Evolutionary conservation across 1,140 invertebrate species (phyloP).

Genomic region (Hormaphis cornu): DNA sequence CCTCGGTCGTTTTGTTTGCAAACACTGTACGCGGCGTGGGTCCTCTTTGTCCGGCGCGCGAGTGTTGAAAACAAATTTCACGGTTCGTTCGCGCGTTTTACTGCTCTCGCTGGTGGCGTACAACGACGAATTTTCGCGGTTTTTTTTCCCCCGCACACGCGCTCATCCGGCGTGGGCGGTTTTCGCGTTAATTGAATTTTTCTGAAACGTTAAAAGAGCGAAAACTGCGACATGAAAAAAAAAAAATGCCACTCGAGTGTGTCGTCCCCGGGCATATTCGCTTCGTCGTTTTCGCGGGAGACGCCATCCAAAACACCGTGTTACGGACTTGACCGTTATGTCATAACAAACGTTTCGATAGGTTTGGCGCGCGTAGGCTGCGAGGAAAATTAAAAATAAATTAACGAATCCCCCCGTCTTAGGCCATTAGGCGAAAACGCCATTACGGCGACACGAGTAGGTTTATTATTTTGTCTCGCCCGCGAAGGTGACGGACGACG

Average conservation of each 20-base stretch:
- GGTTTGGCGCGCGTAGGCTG: background rate
- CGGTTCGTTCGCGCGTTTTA: slow-evolving; percentile 16
- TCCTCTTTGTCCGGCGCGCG: no score
- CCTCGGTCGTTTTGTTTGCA: no score
- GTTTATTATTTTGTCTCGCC: background rate
- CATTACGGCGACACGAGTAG: background rate
- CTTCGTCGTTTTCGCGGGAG: no score
- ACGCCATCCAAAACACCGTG: no score
- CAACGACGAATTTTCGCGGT: background rate
- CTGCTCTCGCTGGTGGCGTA: no score
- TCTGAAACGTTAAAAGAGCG: no score
- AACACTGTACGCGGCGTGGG: no score
- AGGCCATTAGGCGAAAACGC: background rate
- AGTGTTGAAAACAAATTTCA: slow-evolving; percentile 30
- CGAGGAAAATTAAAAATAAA: background rate
- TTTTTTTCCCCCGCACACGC: background rate
- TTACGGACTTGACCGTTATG: no score
- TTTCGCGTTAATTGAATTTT: background rate
- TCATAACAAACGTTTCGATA: background rate
- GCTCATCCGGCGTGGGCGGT: slow-evolving; percentile 6
- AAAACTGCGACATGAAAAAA: no score
- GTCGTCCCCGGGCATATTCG: no score
- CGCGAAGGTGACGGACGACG: background rate
- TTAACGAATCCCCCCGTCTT: slow-evolving; percentile 1
- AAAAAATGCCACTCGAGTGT: no score